Evolutionary conservation across 2,113 vertebrate genomes (phyloP).

Genomic region (Nyctereutes procyonoides): DNA sequence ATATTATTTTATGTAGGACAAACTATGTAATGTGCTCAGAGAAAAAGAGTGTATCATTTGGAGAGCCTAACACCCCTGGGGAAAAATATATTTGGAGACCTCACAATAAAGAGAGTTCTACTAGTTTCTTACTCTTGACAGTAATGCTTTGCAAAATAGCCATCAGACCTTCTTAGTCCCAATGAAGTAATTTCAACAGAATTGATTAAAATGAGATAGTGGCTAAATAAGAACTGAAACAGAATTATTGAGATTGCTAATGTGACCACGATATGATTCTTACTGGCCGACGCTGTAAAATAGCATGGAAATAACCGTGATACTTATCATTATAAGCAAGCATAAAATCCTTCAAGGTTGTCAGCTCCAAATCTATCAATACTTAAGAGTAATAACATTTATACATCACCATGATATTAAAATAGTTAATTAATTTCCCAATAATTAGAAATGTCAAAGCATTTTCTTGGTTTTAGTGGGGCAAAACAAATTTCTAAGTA

Average conservation of each 20-base stretch:
- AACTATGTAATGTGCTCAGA: background rate
- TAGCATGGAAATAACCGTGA: background rate
- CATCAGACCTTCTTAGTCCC: background rate
- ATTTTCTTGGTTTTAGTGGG: background rate
- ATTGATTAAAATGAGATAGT: constrained; percentile 16
- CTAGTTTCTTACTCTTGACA: background rate
- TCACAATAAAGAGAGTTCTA: background rate
- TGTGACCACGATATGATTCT: background rate
- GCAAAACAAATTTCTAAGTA: background rate
- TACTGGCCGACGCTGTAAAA: background rate
- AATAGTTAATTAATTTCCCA: background rate
- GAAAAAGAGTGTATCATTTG: background rate
- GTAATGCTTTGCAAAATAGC: background rate
- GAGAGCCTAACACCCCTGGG: background rate
- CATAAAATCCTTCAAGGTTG: background rate
- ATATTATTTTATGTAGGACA: background rate
- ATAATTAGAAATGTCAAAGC: background rate
- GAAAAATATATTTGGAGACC: background rate
- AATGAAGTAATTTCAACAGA: background rate
- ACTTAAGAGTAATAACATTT: background rate
- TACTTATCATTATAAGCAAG: background rate
- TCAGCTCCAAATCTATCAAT: background rate
- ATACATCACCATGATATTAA: background rate
- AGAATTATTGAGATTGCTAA: constrained; percentile 30
- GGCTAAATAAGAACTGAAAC: background rate